Evolutionary conservation across 2,888 invertebrate species (phyloP).

Genomic region (Parelbella ahira): DNA sequence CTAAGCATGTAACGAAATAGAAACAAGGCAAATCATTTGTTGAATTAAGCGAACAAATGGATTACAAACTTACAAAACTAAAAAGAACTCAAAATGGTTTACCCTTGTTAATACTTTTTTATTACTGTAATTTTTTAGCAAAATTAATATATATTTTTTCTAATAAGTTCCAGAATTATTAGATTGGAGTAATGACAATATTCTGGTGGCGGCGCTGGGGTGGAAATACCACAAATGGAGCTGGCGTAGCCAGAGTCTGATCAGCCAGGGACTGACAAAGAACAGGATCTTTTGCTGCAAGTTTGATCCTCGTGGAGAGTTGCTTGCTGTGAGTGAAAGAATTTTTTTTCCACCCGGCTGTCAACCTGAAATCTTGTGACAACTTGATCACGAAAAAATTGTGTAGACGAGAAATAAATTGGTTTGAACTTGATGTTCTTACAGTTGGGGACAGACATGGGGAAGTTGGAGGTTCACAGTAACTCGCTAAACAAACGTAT

Average conservation of each 20-base stretch:
- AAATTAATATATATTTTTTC: background rate
- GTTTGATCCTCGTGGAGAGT: constrained; percentile 58
- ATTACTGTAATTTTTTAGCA: too few relatives aligned
- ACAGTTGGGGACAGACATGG: constrained; percentile 55
- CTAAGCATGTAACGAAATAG: too few relatives aligned
- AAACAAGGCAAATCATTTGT: too few relatives aligned
- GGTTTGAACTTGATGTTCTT: constrained; percentile 12
- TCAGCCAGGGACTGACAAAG: constrained; percentile 46
- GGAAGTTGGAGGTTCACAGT: constrained; percentile 53
- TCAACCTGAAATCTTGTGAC: too few relatives aligned
- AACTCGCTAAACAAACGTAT: constrained; percentile 44
- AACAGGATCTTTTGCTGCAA: constrained; percentile 57
- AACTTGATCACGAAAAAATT: too few relatives aligned
- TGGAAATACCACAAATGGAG: constrained; percentile 66
- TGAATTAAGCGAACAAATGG: too few relatives aligned
- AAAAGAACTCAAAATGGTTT: too few relatives aligned
- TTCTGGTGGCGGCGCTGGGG: constrained; percentile 65
- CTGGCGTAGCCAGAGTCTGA: constrained; percentile 56
- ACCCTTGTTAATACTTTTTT: too few relatives aligned
- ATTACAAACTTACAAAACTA: too few relatives aligned
- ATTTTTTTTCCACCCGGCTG: too few relatives aligned
- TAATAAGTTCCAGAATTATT: constrained; percentile 62
- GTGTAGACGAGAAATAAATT: too few relatives aligned
- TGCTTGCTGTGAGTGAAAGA: constrained; percentile 58
- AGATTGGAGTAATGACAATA: constrained; percentile 65